phyloP scores from a whole-genome alignment of 2,113 vertebrate species.

The Petrocephalus zakoni region DNA sequence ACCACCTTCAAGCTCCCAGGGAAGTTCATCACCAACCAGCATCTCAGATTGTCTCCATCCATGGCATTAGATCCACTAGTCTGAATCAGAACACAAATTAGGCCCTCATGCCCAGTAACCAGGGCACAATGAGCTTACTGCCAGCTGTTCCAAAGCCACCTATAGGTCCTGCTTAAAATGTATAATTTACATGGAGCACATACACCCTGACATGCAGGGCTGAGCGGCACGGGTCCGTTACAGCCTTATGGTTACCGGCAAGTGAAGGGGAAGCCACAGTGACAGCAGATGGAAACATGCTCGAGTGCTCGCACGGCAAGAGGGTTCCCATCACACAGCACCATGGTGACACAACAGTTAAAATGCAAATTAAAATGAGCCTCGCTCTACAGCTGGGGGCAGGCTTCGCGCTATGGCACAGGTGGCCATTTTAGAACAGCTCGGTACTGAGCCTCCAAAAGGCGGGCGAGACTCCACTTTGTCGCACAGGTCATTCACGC shows the following conservation, averaged over 20 bases:
- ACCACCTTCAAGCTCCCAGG: not conserved
- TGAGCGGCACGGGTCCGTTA: not conserved
- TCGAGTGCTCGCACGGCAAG: constrained; percentile 48
- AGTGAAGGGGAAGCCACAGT: not conserved
- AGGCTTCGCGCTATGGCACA: constrained; percentile 36
- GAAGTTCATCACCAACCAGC: not conserved
- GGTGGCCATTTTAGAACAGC: not conserved
- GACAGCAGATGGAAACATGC: constrained; percentile 35
- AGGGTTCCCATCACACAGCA: constrained; percentile 32
- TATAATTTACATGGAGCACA: not conserved
- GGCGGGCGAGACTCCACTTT: not conserved
- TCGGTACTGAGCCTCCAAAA: not conserved
- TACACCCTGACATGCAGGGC: not conserved
- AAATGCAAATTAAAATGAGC: constrained; percentile 59
- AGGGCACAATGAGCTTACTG: not conserved
- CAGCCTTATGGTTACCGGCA: not conserved
- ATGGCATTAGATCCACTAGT: not conserved
- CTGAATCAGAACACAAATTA: not conserved
- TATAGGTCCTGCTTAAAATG: not conserved
- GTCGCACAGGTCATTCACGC: not conserved
- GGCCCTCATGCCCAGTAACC: not conserved
- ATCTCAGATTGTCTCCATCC: not conserved
- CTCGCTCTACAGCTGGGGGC: constrained; percentile 43
- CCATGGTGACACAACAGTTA: constrained; percentile 63
- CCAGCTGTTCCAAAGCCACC: not conserved